Conservation (phyloP, 2,113 vertebrate genomes). For the Pseudolaguvia tuberculata region DNA sequence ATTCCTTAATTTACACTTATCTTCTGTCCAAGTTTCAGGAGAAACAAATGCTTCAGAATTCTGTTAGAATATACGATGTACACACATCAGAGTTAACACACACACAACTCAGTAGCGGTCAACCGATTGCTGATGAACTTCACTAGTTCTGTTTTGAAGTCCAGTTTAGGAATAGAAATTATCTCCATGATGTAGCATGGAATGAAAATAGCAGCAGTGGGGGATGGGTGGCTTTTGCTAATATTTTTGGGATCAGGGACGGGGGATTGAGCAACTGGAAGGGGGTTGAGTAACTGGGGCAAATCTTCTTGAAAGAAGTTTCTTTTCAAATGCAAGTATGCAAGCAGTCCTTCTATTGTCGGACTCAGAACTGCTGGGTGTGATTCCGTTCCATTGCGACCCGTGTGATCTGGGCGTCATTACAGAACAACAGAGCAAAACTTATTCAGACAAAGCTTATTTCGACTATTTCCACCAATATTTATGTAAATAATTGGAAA, state of each 20-base stretch:
- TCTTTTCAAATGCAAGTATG: conserved; percentile 33
- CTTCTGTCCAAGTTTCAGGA: no score
- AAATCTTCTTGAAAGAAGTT: conserved; percentile 17
- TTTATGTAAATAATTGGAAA: background rate
- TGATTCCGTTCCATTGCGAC: conserved; percentile 1
- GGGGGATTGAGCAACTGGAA: conserved; percentile 5
- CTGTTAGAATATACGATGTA: no score
- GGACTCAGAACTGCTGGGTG: background rate
- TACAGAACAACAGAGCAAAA: background rate
- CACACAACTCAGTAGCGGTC: no score
- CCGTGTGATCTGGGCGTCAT: conserved; percentile 13
- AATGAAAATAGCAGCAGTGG: conserved; percentile 38
- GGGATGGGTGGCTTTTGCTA: conserved; percentile 53
- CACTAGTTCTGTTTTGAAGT: no score
- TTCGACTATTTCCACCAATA: background rate
- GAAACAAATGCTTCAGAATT: no score
- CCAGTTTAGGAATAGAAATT: no score
- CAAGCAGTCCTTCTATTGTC: conserved; percentile 11
- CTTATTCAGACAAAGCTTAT: no score
- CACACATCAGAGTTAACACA: no score
- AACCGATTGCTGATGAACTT: no score
- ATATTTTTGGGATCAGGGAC: conserved; percentile 27
- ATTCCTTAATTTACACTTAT: background rate
- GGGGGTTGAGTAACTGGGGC: background rate
- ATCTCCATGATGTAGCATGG: background rate